Evolutionary conservation across 2,113 vertebrate genomes (phyloP), one percentile per base, ranked within the genome.

Genomic region (Neolamprologus variostigma): DNA sequence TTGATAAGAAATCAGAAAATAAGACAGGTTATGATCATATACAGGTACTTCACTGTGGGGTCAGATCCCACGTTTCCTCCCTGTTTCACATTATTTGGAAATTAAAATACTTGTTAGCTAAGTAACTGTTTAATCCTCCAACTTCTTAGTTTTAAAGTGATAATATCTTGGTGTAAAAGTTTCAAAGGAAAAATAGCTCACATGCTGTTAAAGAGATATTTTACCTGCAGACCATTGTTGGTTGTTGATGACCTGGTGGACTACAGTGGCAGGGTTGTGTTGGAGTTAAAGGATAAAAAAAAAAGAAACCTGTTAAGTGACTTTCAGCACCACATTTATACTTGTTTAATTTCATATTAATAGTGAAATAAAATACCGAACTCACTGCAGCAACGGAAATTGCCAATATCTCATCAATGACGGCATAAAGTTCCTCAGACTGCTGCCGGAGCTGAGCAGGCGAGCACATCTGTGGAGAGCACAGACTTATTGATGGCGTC

Each of bases 361-460:
- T 8, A 42, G 1, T 37, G 7, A 66, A 53, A 8, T n/a, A 59
- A 73, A 76, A 5, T 1, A 28, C 5, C 31, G 4, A 80, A 93
- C 95, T 96, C 97, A 99, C 98, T 94, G 93, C 92, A 85, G 97
- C 95, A 91, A 95, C 86, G 0, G 97, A 95, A 57, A 97, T 96
- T 89, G 97, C 97, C 86, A 99, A 91, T 85, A 99, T 97, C 94
- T 99, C 95, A 94, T 99, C 98, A 92, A 99, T 99, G 57, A 95
- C 96, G 40, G 98, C 97, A 88, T 98, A 99, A 45, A 99, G 92
- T 87, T 99, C 98, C 93, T 98, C 97, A 7, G 98, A 98, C 95
- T 98, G 96, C 89, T 98, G 97, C 83, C 98, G 97, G 84, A 99
- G 97, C 86, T 98, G 96, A 88, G 98, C 97, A 42, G 98, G 98